Conservation (phyloP, 2,888 invertebrate species). For the Timandra comae region DNA sequence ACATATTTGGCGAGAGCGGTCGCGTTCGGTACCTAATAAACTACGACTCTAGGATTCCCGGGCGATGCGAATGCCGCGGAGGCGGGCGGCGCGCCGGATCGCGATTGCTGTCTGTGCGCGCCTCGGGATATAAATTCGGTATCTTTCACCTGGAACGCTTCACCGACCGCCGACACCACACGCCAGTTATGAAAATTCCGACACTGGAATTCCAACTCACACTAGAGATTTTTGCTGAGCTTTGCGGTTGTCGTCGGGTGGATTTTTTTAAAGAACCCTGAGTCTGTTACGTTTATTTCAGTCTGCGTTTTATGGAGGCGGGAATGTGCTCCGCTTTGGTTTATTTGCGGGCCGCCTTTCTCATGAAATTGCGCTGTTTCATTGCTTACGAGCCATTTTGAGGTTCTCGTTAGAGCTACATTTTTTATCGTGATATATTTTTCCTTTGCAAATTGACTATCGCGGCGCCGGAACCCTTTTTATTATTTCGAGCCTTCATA, state of each 20-base stretch:
- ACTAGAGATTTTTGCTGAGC: slow-evolving; percentile 70
- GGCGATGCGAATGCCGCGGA: slow-evolving; percentile 25
- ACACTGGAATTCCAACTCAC: slow-evolving; percentile 64
- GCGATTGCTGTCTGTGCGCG: slow-evolving; percentile 41
- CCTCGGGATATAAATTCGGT: slow-evolving; percentile 56
- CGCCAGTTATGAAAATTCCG: slow-evolving; percentile 73
- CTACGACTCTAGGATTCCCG: slow-evolving; percentile 38
- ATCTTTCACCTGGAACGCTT: slow-evolving; percentile 59
- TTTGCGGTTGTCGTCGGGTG: slow-evolving; percentile 63
- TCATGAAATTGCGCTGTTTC: slow-evolving; percentile 73
- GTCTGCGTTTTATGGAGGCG: slow-evolving; percentile 69
- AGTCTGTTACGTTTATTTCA: slow-evolving; percentile 70
- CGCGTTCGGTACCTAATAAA: slow-evolving; percentile 48
- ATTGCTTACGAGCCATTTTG: slow-evolving; percentile 70
- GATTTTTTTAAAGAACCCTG: slow-evolving; percentile 63
- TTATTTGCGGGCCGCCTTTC: slow-evolving; percentile 70
- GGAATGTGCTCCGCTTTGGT: slow-evolving; percentile 71
- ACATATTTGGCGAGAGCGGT: slow-evolving; percentile 46
- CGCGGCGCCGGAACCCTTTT: slow-evolving; percentile 30
- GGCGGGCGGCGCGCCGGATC: slow-evolving; percentile 27
- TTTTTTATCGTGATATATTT: slow-evolving; percentile 63
- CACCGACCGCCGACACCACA: slow-evolving; percentile 43
- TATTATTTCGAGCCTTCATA: slow-evolving; percentile 31
- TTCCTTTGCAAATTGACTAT: slow-evolving; percentile 54
- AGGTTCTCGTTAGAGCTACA: slow-evolving; percentile 62